These are phyloP conservation scores for Trilocha varians DNA, from an alignment of 2,888 invertebrate genomes.

Conservation along the genomic window DNA sequence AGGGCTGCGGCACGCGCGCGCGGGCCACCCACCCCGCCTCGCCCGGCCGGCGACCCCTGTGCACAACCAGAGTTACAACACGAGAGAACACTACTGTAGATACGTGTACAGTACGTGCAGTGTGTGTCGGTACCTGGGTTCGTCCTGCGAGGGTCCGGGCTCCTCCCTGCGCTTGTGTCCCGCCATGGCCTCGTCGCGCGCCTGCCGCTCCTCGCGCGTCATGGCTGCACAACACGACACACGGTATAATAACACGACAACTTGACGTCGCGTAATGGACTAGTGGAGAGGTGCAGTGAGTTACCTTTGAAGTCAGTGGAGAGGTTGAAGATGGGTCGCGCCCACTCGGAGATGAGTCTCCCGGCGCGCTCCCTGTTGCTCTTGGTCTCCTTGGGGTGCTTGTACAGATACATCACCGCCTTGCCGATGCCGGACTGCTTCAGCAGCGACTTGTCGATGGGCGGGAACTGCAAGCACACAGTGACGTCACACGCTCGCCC, in stretches of 20 bases:
- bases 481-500: neutral
- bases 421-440: constrained; percentile 98
- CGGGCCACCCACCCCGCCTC: constrained; percentile 96
- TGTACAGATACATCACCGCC: constrained; percentile 99
- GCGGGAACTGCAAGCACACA: constrained; percentile 83
- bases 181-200: constrained; percentile 77
- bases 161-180: constrained; percentile 20
- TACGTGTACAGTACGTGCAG: neutral
- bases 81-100: neutral
- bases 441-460: constrained; percentile 88
- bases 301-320: constrained; percentile 56
- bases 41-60: constrained; percentile 85
- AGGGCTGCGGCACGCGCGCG: constrained; percentile 95
- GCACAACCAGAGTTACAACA: too few relatives aligned
- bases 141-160: neutral
- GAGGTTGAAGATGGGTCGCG: constrained; percentile 96
- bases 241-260: neutral
- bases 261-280: too few relatives aligned
- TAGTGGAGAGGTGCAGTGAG: neutral
- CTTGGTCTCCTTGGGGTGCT: constrained; percentile 97
- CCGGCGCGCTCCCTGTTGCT: constrained; percentile 92
- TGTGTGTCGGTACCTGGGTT: neutral
- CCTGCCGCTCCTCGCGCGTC: constrained; percentile 93
- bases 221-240: constrained; percentile 71
- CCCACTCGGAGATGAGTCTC: constrained; percentile 97